These are phyloP conservation scores for Blastomussa wellsi DNA, from an alignment of 92 coral and sea anemone genomes.

Conservation along the genomic window DNA sequence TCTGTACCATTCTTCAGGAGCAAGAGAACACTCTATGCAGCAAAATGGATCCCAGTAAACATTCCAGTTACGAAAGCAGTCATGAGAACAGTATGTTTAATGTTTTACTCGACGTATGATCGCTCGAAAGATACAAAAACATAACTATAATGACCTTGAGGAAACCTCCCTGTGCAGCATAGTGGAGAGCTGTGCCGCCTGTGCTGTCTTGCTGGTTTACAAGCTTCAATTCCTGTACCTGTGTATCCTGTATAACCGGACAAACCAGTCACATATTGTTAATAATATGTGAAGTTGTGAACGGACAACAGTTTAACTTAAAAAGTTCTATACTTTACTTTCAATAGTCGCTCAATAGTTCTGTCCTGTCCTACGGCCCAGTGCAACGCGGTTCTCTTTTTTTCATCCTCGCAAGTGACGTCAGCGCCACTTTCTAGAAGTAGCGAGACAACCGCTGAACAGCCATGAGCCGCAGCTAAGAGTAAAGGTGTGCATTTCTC, in stretches of 20 bases:
- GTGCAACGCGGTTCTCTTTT: constrained; percentile 79
- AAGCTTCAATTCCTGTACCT: constrained; percentile 67
- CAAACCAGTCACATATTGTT: neutral
- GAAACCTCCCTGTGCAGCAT: constrained; percentile 89
- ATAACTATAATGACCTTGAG: constrained; percentile 52
- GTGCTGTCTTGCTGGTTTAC: constrained; percentile 85
- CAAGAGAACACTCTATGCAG: constrained; percentile 68
- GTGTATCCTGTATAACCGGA: constrained; percentile 60
- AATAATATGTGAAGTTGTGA: too few relatives aligned
- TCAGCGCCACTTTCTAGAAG: constrained; percentile 86
- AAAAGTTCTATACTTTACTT: constrained; percentile 52
- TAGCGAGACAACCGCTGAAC: constrained; percentile 80
- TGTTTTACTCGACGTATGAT: neutral
- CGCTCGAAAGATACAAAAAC: neutral
- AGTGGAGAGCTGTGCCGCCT: constrained; percentile 85
- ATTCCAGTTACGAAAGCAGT: neutral
- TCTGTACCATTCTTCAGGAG: constrained; percentile 82
- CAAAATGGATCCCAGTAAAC: neutral
- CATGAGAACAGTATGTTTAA: neutral
- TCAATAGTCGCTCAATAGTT: constrained; percentile 77
- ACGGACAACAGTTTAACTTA: neutral
- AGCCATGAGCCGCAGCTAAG: constrained; percentile 91
- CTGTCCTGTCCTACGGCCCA: constrained; percentile 95
- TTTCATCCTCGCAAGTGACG: constrained; percentile 81
- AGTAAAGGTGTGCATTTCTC: constrained; percentile 85